Evolutionary conservation across 2,113 vertebrate species (phyloP).

Genomic region (Ellobius talpinus): DNA sequence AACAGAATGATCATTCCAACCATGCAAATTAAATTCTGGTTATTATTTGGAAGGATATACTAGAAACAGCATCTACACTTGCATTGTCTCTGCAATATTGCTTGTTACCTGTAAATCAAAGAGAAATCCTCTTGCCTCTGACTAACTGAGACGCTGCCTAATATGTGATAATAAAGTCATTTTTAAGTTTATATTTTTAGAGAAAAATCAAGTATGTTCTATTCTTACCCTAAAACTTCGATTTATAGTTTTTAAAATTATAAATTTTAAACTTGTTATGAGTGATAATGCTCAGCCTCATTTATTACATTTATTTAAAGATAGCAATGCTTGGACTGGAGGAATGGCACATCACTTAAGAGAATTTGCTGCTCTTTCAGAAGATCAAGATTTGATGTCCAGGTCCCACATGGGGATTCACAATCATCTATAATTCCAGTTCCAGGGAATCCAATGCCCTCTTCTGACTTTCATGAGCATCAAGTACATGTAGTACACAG

Average conservation of each 20-base stretch:
- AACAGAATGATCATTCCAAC: slow-evolving; percentile 69
- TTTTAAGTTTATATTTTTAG: background rate
- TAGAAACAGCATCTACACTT: background rate
- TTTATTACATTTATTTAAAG: slow-evolving; percentile 52
- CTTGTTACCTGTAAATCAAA: slow-evolving; percentile 21
- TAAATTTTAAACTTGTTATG: background rate
- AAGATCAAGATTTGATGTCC: no score
- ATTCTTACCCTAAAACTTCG: slow-evolving; percentile 1
- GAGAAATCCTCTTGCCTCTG: background rate
- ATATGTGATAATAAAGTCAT: background rate
- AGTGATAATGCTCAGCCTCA: background rate
- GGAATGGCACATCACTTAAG: background rate
- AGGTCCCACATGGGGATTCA: background rate
- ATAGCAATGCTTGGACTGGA: background rate
- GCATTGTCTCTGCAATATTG: slow-evolving; percentile 21
- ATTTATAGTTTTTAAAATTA: background rate
- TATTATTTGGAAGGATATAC: slow-evolving; percentile 55
- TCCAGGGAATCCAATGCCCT: background rate
- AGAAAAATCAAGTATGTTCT: background rate
- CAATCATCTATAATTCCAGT: background rate
- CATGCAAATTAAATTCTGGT: slow-evolving; percentile 76
- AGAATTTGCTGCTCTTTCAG: background rate
- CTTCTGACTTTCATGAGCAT: no score
- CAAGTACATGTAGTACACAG: background rate
- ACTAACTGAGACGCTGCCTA: background rate